phyloP scores from a whole-genome alignment of 2,888 invertebrate species.

The Anarsia innoxiella region DNA sequence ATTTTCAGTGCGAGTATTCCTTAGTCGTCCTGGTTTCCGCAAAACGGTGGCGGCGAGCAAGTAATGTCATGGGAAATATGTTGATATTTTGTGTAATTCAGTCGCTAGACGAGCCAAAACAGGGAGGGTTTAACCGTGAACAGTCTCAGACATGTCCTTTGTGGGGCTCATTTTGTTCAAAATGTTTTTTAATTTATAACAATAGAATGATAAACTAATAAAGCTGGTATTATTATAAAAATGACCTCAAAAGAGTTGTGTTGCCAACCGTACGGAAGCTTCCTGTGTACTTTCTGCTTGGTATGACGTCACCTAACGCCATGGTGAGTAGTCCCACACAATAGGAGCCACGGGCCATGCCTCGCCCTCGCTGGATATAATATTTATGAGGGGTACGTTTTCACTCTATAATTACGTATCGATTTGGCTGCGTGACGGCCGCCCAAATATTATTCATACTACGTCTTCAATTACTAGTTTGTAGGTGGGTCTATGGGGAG shows the following conservation, averaged over 20 bases:
- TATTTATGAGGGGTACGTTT: conserved; percentile 71
- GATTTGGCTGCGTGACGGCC: conserved; percentile 60
- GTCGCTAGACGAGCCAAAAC: no score
- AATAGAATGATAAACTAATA: no score
- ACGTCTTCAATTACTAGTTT: conserved; percentile 56
- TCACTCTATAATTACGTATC: conserved; percentile 73
- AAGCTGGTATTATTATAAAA: no score
- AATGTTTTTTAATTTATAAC: no score
- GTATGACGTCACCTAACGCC: conserved; percentile 34
- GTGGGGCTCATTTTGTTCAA: no score
- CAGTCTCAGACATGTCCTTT: no score
- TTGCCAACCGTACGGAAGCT: conserved; percentile 5
- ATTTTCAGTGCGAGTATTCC: no score
- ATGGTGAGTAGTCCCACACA: conserved; percentile 43
- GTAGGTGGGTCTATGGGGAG: conserved; percentile 43
- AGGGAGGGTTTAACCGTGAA: no score
- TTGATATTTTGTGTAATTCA: no score
- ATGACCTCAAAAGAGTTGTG: conserved; percentile 1
- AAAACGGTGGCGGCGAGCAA: no score
- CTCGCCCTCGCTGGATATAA: conserved; percentile 64
- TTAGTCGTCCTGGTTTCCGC: no score
- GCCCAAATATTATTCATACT: conserved; percentile 67
- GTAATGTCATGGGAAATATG: no score
- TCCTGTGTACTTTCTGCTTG: conserved; percentile 15
- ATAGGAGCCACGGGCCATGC: conserved; percentile 62